Conservation (phyloP, 2,113 vertebrate genomes). For the Panthera uncia region DNA sequence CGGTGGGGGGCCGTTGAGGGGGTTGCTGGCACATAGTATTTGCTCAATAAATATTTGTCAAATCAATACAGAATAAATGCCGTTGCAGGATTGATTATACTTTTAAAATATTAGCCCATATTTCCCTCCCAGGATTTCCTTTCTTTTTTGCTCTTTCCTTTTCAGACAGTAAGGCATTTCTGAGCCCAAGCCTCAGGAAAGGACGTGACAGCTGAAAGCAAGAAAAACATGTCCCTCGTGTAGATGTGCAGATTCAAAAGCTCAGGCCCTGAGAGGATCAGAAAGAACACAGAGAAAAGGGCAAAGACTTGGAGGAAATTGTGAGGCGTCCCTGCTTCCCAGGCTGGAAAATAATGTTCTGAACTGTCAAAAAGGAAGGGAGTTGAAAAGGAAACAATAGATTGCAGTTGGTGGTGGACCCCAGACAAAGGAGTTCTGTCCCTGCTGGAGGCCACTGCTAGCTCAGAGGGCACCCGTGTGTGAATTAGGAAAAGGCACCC, state of each 20-base stretch:
- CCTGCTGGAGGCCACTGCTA: rapidly evolving
- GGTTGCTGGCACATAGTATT: background rate
- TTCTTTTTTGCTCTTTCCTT: background rate
- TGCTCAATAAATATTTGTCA: background rate
- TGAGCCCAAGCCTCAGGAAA: background rate
- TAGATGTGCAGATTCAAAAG: background rate
- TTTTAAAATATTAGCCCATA: background rate
- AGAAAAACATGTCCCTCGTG: background rate
- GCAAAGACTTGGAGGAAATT: background rate
- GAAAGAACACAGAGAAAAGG: background rate
- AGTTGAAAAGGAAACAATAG: background rate
- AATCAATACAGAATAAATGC: background rate
- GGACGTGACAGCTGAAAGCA: background rate
- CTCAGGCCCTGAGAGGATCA: background rate
- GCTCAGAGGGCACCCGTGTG: background rate
- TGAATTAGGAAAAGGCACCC: too few relatives aligned
- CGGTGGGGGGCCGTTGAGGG: background rate
- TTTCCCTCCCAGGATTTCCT: background rate
- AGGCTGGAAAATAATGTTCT: background rate
- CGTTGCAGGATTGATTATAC: background rate
- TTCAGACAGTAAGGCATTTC: background rate
- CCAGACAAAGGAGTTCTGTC: background rate
- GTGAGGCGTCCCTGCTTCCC: background rate
- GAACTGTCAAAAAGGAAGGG: background rate
- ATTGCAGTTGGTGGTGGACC: background rate